Conservation (phyloP, 2,797 vertebrate species). For the Ctenopoma kingsleyae region DNA sequence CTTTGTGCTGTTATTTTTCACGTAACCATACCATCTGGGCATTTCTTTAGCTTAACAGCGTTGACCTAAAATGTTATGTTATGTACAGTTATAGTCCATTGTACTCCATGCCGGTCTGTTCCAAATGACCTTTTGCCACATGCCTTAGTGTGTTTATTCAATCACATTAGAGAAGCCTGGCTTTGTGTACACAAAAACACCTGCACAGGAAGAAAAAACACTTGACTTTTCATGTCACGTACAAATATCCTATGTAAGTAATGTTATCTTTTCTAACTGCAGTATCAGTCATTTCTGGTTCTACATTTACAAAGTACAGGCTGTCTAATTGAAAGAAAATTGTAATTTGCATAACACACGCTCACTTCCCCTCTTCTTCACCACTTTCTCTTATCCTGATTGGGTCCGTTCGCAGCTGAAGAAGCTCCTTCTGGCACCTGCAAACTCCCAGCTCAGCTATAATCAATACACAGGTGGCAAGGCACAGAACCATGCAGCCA, state of each 20-base stretch:
- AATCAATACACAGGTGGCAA: constrained; percentile 99
- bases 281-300: constrained; percentile 15
- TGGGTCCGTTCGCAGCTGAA: constrained; percentile 91
- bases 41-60: constrained; percentile 40
- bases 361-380: constrained; percentile 15
- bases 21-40: constrained; percentile 41
- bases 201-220: constrained; percentile 17
- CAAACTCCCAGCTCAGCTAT: constrained; percentile 99
- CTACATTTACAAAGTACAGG: constrained; percentile 46
- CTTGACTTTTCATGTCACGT: constrained; percentile 14
- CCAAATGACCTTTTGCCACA: constrained; percentile 69
- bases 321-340: constrained; percentile 62
- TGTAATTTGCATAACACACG: constrained; percentile 59
- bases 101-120: constrained; percentile 68
- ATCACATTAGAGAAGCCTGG: constrained; percentile 62
- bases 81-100: constrained; percentile 66
- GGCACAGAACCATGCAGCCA: constrained; percentile 96
- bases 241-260: constrained; percentile 11
- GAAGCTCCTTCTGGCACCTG: constrained; percentile 98
- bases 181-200: constrained; percentile 73
- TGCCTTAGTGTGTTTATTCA: constrained; percentile 71
- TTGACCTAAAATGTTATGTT: constrained; percentile 60
- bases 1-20: constrained; percentile 57
- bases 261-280: constrained; percentile 28
- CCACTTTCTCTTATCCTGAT: constrained; percentile 58